These are phyloP conservation scores for Sphaerodactylus townsendi DNA, from an alignment of 2,113 vertebrate species.

Conservation along the genomic window DNA sequence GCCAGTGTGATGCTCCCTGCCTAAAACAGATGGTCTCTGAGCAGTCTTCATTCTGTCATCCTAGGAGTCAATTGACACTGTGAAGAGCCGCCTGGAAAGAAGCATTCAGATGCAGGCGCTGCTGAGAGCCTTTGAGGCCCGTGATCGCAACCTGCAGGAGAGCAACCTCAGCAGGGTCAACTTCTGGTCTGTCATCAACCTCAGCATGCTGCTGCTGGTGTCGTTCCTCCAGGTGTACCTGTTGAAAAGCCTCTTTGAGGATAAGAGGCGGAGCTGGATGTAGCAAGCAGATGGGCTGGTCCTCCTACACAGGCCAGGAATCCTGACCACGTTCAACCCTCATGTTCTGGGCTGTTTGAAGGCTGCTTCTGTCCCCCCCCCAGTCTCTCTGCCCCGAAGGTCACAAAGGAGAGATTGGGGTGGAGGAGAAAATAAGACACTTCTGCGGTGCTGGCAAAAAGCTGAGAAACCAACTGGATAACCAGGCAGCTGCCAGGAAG, in stretches of 20 bases:
- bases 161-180: conserved; percentile 86
- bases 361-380: neutral
- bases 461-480: neutral
- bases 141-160: conserved; percentile 87
- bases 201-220: conserved; percentile 83
- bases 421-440: neutral
- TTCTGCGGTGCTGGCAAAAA: neutral
- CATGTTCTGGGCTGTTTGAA: neutral
- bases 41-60: no score
- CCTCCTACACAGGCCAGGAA: neutral
- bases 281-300: conserved; percentile 52
- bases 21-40: neutral
- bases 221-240: conserved; percentile 86
- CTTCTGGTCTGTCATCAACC: conserved; percentile 86
- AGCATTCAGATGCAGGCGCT: conserved; percentile 86
- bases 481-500: neutral
- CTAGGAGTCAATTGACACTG: conserved; percentile 85
- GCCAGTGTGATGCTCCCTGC: neutral
- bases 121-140: conserved; percentile 84
- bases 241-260: conserved; percentile 86
- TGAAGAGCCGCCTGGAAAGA: conserved; percentile 81
- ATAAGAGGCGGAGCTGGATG: conserved; percentile 79
- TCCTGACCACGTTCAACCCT: neutral
- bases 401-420: neutral
- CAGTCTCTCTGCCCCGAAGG: neutral